Evolutionary conservation across 2,113 vertebrate genomes (phyloP), one percentile per base, ranked within the genome.

Genomic region (Colistium nudipinnis): DNA sequence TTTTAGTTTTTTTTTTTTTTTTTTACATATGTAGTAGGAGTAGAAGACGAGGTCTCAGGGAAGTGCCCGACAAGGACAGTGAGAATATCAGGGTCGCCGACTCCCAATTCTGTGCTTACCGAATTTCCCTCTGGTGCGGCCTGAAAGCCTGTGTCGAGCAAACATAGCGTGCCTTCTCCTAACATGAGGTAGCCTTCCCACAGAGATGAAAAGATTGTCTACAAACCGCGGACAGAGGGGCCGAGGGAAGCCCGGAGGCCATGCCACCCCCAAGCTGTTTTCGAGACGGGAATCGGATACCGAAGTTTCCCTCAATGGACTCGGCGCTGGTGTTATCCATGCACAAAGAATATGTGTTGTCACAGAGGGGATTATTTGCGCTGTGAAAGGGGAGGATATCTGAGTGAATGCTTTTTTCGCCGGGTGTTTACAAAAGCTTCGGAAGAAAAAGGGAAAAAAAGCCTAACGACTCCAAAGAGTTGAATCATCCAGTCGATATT

Each of bases 401-500:
- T 55, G 70, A 76, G 72, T 39, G 73, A 66, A 72, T 71, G 45
- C 16, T 41, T 48, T 79, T 87, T 86, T 74, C 57, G 39, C 70
- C 30, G n/a, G 68, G n/a, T 73, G 74, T 73, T 82, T 76, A 74
- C 57, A 84, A 76, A 86, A 78, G 75, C 69, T 51, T 33, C n/a
- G 4, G 7, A 20, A 56, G 31, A 59, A 44, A 62, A 64, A 52
- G 72, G 74, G 27, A 60, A 28, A 80, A 24, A 71, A 86, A 83
- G 41, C 41, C 44, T 67, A 83, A 90, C 38, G 54, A 85, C 85
- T 79, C 61, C 63, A 66, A 90, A 86, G 76, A 87, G 62, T 82
- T 82, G 82, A 91, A 85, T 87, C 84, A 87, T 78, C 55, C 62
- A 70, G 85, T 80, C 79, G 84, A 89, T 92, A 90, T 91, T 92